Evolutionary conservation across 2,797 vertebrate species (phyloP).

Genomic region (Hyperoplus immaculatus): DNA sequence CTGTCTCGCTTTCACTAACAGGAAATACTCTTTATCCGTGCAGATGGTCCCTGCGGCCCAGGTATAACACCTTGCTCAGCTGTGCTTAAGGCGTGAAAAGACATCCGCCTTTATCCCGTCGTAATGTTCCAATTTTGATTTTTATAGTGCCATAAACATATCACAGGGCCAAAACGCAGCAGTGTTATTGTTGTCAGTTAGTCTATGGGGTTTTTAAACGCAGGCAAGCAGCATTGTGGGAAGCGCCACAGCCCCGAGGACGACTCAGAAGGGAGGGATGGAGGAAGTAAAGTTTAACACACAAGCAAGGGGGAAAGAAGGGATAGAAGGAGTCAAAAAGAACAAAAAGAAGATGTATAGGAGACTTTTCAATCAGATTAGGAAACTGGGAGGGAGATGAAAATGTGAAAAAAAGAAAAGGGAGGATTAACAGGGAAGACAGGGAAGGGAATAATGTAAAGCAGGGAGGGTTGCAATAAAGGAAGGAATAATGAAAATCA

Average conservation of each 20-base stretch:
- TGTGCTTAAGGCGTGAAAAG: slow-evolving; percentile 67
- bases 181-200: slow-evolving; percentile 53
- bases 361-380: background rate
- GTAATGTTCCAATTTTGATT: slow-evolving; percentile 67
- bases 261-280: background rate
- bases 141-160: slow-evolving; percentile 73
- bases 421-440: background rate
- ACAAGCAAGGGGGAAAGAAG: slow-evolving; percentile 1
- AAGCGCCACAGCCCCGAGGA: slow-evolving; percentile 1
- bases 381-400: no score
- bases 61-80: slow-evolving; percentile 64
- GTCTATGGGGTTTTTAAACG: slow-evolving; percentile 60
- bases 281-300: background rate
- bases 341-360: background rate
- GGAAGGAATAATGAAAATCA: background rate
- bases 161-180: slow-evolving; percentile 27
- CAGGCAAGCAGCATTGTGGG: background rate
- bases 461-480: background rate
- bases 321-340: background rate
- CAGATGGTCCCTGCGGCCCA: slow-evolving; percentile 45
- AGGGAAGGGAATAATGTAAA: background rate
- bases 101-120: slow-evolving; percentile 51
- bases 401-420: fast-evolving
- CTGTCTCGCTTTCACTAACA: slow-evolving; percentile 1
- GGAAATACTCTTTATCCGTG: slow-evolving; percentile 52